Percentiles rank a stretch among this genome's conserved stretches.
Conservation (phyloP, 2,113 vertebrate species). For the Notechis scutatus region DNA sequence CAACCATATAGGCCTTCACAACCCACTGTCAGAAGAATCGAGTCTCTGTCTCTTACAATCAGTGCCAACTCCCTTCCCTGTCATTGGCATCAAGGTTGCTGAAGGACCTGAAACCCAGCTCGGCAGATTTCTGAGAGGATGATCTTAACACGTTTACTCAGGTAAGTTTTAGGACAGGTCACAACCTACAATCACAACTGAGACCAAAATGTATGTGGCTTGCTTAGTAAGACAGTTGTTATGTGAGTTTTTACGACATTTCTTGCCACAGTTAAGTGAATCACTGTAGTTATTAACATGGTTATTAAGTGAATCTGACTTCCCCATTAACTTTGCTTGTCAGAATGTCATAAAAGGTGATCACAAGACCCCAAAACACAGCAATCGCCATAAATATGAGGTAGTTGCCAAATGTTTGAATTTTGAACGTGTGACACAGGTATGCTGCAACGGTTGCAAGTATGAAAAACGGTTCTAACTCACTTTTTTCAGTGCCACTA, state of each 20-base stretch:
- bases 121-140: not conserved
- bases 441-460: not conserved
- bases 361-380: not conserved
- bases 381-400: not conserved
- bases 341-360: not conserved
- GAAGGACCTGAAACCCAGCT: not conserved
- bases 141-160: not conserved
- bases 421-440: not conserved
- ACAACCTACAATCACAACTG: not conserved
- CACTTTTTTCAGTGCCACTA: not conserved
- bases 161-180: not conserved
- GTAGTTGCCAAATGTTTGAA: not conserved
- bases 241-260: not conserved
- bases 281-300: not conserved
- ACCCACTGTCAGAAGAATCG: not conserved
- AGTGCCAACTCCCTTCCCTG: not conserved
- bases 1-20: not conserved
- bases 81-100: not conserved
- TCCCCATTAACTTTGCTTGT: not conserved
- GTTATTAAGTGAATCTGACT: not conserved
- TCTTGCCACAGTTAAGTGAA: not conserved
- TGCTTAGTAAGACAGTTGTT: not conserved
- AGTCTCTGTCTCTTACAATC: not conserved
- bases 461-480: not conserved
- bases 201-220: not conserved